Base-by-base conservation (phyloP, 1,140 invertebrate species). In the Drosophila auraria region DNA sequence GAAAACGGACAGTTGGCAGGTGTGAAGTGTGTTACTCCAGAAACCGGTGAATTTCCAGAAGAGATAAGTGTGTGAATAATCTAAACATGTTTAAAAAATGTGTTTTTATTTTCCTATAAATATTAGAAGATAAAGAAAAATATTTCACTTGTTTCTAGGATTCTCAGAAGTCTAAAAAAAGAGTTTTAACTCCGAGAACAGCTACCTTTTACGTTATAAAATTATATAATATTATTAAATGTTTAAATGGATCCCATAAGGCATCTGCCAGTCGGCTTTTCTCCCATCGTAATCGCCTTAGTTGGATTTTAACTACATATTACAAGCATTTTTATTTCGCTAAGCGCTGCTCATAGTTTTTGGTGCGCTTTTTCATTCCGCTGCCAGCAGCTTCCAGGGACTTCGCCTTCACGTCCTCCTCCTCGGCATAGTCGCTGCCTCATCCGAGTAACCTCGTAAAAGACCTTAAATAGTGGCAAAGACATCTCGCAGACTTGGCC, bases 401-500 rank as follows among this genome's bases (percentile, higher is more conserved):
- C 38, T 36, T 40, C 27, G n/a, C 14, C 11, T 6, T 30, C 15
- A 2, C 38, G 12, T 14, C 11, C 25, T 8, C 15, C 38, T 15
- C 25, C 25, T 56, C n/a, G n/a, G n/a, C n/a, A n/a, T n/a, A n/a
- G n/a, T 53, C 56, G 63, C 40, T 12, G 17, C 36, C 42, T 6
- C 15, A n/a, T 9, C 51, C 9, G 50, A 30, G 54, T 23, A 56
- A 40, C 64, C 78, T 63, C 81, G 68, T 78, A 83, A 82, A 72
- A 79, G 79, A 90, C 75, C 87, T 91, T 91, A 90, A 90, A 90
- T 90, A 90, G 87, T 91, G 83, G 83, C 89, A 91, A 87, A 91
- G 89, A 91, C 87, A 91, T 91, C 87, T 91, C 77, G 15, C 62
- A 83, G 80, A 76, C 74, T 69, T 72, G 57, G 70, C 53, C 59